Conservation (phyloP, 2,797 vertebrate genomes). For the Huso huso region DNA sequence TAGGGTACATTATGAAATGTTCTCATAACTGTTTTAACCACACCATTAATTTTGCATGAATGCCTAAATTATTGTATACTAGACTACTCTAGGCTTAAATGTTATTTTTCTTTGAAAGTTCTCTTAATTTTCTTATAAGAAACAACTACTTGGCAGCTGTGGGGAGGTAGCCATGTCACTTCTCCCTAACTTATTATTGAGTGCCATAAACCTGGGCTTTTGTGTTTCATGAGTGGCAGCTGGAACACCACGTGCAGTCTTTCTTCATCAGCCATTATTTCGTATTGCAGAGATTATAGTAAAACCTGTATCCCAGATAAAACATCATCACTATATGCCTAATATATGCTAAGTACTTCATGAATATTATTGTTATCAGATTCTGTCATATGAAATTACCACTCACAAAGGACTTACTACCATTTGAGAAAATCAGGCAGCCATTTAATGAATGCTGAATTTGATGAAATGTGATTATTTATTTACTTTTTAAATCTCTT, state of each 20-base stretch:
- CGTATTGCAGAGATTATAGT: slow-evolving; percentile 8
- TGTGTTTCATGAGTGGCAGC: slow-evolving; percentile 8
- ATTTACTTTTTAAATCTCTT: no score
- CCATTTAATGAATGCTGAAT: no score
- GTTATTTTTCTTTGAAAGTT: background rate
- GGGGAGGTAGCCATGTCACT: slow-evolving; percentile 2
- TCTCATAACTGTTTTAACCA: no score
- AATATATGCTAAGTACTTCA: slow-evolving; percentile 14
- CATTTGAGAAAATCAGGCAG: no score
- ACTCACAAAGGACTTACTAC: background rate
- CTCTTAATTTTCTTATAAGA: background rate
- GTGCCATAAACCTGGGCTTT: background rate
- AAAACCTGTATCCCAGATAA: slow-evolving; percentile 1
- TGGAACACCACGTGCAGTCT: background rate
- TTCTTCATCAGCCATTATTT: background rate
- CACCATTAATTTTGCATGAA: no score
- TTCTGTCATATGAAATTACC: slow-evolving; percentile 14
- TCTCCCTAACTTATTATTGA: background rate
- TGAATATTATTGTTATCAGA: slow-evolving; percentile 12
- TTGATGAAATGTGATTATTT: no score
- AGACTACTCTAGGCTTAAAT: background rate
- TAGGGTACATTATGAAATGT: no score
- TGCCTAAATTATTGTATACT: no score
- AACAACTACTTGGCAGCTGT: slow-evolving; percentile 12
- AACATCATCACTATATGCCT: slow-evolving; percentile 8